phyloP scores from a whole-genome alignment of 1,140 invertebrate genomes.

The Drosophila kikkawai region DNA sequence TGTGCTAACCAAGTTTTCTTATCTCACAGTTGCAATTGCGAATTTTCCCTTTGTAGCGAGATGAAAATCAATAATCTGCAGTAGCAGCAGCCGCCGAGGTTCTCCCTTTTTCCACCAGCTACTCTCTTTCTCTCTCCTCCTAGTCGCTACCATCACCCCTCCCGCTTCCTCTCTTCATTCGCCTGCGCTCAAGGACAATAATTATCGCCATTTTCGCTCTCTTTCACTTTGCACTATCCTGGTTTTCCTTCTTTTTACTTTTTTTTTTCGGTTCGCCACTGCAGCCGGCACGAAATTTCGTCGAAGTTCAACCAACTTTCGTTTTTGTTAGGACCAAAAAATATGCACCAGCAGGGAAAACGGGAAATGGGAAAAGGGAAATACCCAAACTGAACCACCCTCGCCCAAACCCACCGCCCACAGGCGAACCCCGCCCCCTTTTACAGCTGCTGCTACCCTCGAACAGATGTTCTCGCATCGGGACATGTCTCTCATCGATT shows the following conservation, averaged over 20 bases:
- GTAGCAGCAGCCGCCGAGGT: slow-evolving; percentile 43
- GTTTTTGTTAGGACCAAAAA: slow-evolving; percentile 78
- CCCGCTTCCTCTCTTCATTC: slow-evolving; percentile 13
- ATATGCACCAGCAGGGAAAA: slow-evolving; percentile 47
- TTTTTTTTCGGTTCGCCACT: slow-evolving; percentile 7
- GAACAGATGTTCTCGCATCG: slow-evolving; percentile 53
- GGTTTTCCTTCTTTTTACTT: slow-evolving; percentile 23
- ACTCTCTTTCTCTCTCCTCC: slow-evolving; percentile 19
- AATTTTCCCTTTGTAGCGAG: slow-evolving; percentile 43
- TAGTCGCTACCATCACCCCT: not conserved
- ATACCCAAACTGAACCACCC: slow-evolving; percentile 31
- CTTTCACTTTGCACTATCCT: slow-evolving; percentile 63
- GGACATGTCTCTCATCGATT: slow-evolving; percentile 56
- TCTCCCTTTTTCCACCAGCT: slow-evolving; percentile 30
- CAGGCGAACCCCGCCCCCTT: slow-evolving; percentile 29
- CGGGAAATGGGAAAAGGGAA: slow-evolving; percentile 30
- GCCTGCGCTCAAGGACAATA: slow-evolving; percentile 63
- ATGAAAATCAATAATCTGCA: slow-evolving; percentile 78
- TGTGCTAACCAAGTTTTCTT: slow-evolving; percentile 25
- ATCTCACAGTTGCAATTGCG: slow-evolving; percentile 36
- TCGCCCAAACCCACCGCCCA: slow-evolving; percentile 27
- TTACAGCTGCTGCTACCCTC: slow-evolving; percentile 49
- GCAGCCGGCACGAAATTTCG: slow-evolving; percentile 33
- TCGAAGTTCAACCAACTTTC: slow-evolving; percentile 82
- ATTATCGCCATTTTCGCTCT: slow-evolving; percentile 53